Evolutionary conservation across 2,797 vertebrate genomes (phyloP).

Genomic region (Pterois miles): DNA sequence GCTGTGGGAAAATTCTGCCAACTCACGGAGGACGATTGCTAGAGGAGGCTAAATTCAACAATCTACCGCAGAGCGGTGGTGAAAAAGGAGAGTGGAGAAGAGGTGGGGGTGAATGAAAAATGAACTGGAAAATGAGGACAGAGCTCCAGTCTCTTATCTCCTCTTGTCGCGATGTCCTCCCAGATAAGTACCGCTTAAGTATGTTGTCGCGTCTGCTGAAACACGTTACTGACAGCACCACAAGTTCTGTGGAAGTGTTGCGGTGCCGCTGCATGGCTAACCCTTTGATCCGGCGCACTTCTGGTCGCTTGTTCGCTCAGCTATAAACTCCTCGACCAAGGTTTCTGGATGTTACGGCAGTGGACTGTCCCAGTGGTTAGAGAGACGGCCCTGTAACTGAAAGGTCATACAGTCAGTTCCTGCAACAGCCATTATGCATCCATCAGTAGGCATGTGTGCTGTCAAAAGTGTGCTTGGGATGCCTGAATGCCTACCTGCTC

Average conservation of each 20-base stretch:
- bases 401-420: constrained; percentile 55
- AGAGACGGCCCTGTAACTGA: constrained; percentile 33
- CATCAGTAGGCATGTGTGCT: constrained; percentile 59
- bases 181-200: constrained; percentile 65
- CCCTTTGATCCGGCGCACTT: constrained; percentile 50
- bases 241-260: constrained; percentile 39
- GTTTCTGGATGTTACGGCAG: constrained; percentile 43
- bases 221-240: constrained; percentile 52
- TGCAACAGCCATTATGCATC: constrained; percentile 55
- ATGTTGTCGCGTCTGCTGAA: constrained; percentile 67
- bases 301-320: constrained; percentile 42
- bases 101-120: constrained; percentile 57
- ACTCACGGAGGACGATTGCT: constrained; percentile 76
- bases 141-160: constrained; percentile 71
- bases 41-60: constrained; percentile 71
- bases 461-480: constrained; percentile 26
- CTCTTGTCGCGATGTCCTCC: constrained; percentile 61
- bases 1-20: constrained; percentile 76
- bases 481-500: constrained; percentile 44
- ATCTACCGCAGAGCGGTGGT: constrained; percentile 51
- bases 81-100: constrained; percentile 41
- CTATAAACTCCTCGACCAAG: constrained; percentile 45
- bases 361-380: constrained; percentile 30
- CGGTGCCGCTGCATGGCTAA: constrained; percentile 25
- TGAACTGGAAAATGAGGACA: constrained; percentile 70